Conservation (phyloP, 2,113 vertebrate species). For the Dicentrarchus labrax region DNA sequence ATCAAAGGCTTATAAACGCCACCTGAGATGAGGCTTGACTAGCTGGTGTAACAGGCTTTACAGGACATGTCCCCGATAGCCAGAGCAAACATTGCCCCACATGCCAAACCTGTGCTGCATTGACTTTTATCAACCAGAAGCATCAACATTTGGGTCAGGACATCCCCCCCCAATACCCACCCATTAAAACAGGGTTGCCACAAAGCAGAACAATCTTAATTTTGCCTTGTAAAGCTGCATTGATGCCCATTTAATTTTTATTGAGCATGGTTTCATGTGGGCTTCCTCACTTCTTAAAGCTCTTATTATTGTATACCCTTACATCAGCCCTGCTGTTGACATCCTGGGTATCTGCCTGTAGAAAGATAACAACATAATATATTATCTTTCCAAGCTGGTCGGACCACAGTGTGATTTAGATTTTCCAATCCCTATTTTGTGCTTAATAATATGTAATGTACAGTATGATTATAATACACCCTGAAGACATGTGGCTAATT, state of each 20-base stretch:
- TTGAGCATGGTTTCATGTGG: neutral
- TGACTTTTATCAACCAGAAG: conserved; percentile 30
- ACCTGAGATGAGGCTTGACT: conserved; percentile 42
- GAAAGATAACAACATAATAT: neutral
- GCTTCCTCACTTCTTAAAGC: no score
- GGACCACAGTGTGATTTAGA: neutral
- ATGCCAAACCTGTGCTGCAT: conserved; percentile 41
- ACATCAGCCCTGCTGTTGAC: neutral
- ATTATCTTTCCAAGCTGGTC: neutral
- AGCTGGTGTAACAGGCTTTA: conserved; percentile 82
- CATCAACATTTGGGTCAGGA: conserved; percentile 21
- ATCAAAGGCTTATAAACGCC: conserved; percentile 34
- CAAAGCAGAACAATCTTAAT: neutral
- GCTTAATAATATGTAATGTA: neutral
- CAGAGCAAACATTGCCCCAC: conserved; percentile 37
- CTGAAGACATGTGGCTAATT: neutral
- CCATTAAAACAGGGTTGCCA: neutral
- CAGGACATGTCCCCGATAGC: conserved; percentile 59
- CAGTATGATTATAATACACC: neutral
- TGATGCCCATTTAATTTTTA: neutral
- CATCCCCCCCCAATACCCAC: neutral
- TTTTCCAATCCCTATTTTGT: neutral
- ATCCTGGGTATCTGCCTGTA: neutral
- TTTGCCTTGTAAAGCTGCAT: neutral
- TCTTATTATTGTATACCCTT: neutral